Evolutionary conservation across 2,888 invertebrate species (phyloP).

Genomic region (Alsophila aescularia): DNA sequence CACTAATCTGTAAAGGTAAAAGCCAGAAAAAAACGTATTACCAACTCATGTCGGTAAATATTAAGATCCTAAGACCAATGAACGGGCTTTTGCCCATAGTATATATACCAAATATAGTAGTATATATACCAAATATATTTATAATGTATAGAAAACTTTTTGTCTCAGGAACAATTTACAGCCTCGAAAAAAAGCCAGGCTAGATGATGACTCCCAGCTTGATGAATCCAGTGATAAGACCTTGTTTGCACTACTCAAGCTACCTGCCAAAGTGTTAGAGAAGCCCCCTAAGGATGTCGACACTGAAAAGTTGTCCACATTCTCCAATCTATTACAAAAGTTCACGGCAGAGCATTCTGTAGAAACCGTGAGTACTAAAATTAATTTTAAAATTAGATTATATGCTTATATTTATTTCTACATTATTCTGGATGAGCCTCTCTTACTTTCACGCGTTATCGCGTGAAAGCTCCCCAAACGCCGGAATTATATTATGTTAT

Average conservation of each 20-base stretch:
- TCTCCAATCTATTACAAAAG: slow-evolving; percentile 78
- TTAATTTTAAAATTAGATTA: too few relatives aligned
- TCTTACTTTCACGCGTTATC: too few relatives aligned
- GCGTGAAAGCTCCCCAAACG: too few relatives aligned
- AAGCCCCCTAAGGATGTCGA: slow-evolving; percentile 61
- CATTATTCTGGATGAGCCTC: too few relatives aligned
- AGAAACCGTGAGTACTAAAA: slow-evolving; percentile 62
- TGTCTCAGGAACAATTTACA: slow-evolving; percentile 57
- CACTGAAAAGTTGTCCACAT: slow-evolving; percentile 72
- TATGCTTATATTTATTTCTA: too few relatives aligned
- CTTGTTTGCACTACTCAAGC: slow-evolving; percentile 81
- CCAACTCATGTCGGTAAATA: too few relatives aligned
- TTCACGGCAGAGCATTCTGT: slow-evolving; percentile 75
- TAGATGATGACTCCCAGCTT: slow-evolving; percentile 51
- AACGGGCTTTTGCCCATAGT: too few relatives aligned
- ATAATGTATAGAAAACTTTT: neutral
- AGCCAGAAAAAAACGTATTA: too few relatives aligned
- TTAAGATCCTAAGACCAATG: too few relatives aligned
- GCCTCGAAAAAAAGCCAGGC: slow-evolving; percentile 62
- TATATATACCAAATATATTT: neutral
- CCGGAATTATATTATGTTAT: too few relatives aligned
- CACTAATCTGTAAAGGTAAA: too few relatives aligned
- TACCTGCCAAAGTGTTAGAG: slow-evolving; percentile 64
- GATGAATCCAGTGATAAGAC: slow-evolving; percentile 85
- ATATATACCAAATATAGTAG: too few relatives aligned